Percentiles rank a stretch among this genome's conserved stretches.
phyloP scores from a whole-genome alignment of 2,113 vertebrate genomes.

The Cyphomyrus discorhynchus region DNA sequence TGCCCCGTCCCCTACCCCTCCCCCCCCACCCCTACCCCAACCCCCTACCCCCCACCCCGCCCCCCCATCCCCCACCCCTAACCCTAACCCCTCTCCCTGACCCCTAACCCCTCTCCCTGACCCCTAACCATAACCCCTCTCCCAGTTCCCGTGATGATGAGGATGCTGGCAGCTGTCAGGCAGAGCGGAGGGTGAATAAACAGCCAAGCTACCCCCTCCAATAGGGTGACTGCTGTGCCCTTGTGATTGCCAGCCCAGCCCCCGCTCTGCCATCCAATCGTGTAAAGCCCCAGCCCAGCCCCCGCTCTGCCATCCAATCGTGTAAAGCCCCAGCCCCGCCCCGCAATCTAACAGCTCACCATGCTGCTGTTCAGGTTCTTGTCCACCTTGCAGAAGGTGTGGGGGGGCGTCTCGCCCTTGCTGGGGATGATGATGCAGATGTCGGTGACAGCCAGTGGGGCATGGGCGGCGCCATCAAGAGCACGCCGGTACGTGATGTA shows the following conservation, averaged over 20 bases:
- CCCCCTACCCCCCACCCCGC: no score
- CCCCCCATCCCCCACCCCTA: no score
- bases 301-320: not conserved
- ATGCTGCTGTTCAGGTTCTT: constrained; percentile 96
- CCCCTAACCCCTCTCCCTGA: no score
- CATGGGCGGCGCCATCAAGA: constrained; percentile 78
- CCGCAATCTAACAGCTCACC: constrained; percentile 59
- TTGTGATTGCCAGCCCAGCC: not conserved
- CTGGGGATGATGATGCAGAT: constrained; percentile 91
- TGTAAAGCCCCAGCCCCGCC: not conserved
- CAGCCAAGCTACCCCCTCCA: not conserved
- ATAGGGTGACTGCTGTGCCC: not conserved
- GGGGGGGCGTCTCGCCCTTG: constrained; percentile 91
- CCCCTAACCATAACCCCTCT: not conserved
- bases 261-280: not conserved
- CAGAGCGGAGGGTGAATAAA: not conserved
- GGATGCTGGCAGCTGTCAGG: not conserved
- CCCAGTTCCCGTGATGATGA: not conserved
- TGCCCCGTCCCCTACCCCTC: no score
- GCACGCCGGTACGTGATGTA: constrained; percentile 92
- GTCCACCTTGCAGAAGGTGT: constrained; percentile 96
- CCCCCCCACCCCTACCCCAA: no score
- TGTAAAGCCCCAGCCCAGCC: not conserved
- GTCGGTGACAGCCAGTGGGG: constrained; percentile 87
- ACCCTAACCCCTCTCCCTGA: no score